Percentiles rank a stretch among this genome's conserved stretches.
These are phyloP conservation scores for Zaprionus inermis DNA, from an alignment of 1,140 invertebrate genomes.

Conservation along the genomic window DNA sequence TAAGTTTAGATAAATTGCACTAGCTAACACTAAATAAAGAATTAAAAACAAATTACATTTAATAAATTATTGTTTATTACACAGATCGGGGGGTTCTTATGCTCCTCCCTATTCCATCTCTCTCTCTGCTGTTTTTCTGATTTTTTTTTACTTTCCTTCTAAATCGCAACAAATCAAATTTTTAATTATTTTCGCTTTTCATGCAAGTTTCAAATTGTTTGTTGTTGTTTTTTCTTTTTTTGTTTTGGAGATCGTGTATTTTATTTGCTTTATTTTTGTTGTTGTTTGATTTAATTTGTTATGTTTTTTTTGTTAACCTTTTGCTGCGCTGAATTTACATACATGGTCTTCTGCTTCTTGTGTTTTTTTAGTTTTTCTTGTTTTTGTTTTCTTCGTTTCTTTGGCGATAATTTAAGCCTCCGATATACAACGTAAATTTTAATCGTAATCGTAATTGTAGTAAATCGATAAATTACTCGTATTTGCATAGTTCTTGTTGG, in stretches of 20 bases:
- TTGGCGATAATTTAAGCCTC: slow-evolving; percentile 84
- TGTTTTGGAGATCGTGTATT: slow-evolving; percentile 73
- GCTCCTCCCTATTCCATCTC: slow-evolving; percentile 13
- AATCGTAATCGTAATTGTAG: slow-evolving; percentile 51
- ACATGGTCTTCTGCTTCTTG: slow-evolving; percentile 16
- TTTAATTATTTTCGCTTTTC: background rate
- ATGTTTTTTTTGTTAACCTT: too few relatives aligned
- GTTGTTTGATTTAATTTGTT: slow-evolving; percentile 12
- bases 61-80: slow-evolving; percentile 72
- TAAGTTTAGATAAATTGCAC: slow-evolving; percentile 78
- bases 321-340: slow-evolving; percentile 46
- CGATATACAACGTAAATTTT: slow-evolving; percentile 82
- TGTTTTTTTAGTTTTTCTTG: slow-evolving; percentile 25
- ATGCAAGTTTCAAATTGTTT: slow-evolving; percentile 29
- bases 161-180: slow-evolving; percentile 40
- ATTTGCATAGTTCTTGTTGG: slow-evolving; percentile 45
- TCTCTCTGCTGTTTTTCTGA: background rate
- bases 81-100: slow-evolving; percentile 22
- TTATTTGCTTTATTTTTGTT: slow-evolving; percentile 43
- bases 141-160: slow-evolving; percentile 15
- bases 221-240: slow-evolving; percentile 35
- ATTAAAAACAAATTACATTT: slow-evolving; percentile 81
- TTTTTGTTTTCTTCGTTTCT: slow-evolving; percentile 62
- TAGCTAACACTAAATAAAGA: slow-evolving; percentile 84
- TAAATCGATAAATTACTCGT: slow-evolving; percentile 66